Evolutionary conservation across 2,797 vertebrate genomes (phyloP), one percentile per base, ranked within the genome.

Genomic region (Gymnoscopelus braueri): DNA sequence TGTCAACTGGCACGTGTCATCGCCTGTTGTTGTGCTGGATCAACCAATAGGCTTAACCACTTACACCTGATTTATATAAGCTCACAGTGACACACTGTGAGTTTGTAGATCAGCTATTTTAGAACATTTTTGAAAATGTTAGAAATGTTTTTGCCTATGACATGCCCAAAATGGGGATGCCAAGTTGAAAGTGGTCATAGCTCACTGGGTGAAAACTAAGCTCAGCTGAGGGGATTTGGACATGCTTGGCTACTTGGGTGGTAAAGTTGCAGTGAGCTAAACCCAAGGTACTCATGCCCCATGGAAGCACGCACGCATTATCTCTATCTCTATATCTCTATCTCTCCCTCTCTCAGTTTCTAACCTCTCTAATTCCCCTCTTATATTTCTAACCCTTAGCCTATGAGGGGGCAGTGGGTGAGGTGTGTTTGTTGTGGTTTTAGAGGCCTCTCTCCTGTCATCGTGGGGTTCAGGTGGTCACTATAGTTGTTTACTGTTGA

Each of bases 11-110:
- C 35, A 0, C 1, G 5, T 74, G 70, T 82, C 81, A 74, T 82
- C 75, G 78, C 69, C 65, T 81, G 75, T 74, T 80, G 76, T 72
- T 65, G 50, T 48, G 57, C 23, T 39, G 44, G 9, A 60, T 57
- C 50, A 1, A 67, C 65, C 71, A 85, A 74, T 72, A 3, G 49
- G 69, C 54, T 0, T 3, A 60, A 7, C n/a, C 7, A 56, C 11
- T 52, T 15, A 23, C 15, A 4, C 3, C 29, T 23, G 39, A 15
- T 29, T 4, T 47, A 67, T 51, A 35, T n/a, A 47, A 1, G 32
- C 32, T 35, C 5, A 4, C 32, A 6, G 5, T 35, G 32, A 35
- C 32, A 35, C 5, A 4, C 32, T 35, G 32, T 35, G 5, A 35
- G 32, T 35, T 35, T 35, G 32, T 35, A 35, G 32, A 35, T 35